Evolutionary conservation across 2,888 invertebrate genomes (phyloP).

Genomic region (Lymantria monacha): DNA sequence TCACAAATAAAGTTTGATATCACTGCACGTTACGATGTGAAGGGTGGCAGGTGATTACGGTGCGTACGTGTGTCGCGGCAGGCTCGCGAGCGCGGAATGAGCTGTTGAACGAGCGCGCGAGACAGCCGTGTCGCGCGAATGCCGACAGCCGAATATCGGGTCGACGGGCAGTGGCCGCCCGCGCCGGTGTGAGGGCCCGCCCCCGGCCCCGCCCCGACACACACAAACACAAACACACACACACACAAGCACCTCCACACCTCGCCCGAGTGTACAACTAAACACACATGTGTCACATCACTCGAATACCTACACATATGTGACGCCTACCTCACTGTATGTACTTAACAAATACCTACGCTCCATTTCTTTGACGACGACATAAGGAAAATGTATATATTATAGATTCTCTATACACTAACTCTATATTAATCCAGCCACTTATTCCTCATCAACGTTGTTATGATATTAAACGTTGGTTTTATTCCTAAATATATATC

Average conservation of each 20-base stretch:
- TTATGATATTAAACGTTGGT: too few relatives aligned
- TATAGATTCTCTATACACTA: too few relatives aligned
- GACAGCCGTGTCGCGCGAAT: slow-evolving; percentile 66
- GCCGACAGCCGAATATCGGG: slow-evolving; percentile 52
- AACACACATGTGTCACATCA: slow-evolving; percentile 66
- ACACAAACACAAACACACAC: slow-evolving; percentile 28
- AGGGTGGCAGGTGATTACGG: slow-evolving; percentile 42
- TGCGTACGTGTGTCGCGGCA: slow-evolving; percentile 63
- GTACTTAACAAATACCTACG: slow-evolving; percentile 68
- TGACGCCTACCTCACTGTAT: slow-evolving; percentile 74
- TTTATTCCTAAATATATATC: too few relatives aligned
- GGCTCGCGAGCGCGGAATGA: slow-evolving; percentile 63
- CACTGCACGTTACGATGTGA: slow-evolving; percentile 52
- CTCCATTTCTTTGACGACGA: slow-evolving; percentile 1
- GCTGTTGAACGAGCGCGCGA: slow-evolving; percentile 53
- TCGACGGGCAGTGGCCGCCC: slow-evolving; percentile 55
- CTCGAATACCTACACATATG: slow-evolving; percentile 69
- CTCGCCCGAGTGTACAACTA: slow-evolving; percentile 27
- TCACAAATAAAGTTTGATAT: slow-evolving; percentile 48
- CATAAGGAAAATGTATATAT: too few relatives aligned
- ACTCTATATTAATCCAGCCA: too few relatives aligned
- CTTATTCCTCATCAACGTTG: too few relatives aligned
- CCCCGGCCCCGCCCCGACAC: slow-evolving; percentile 61
- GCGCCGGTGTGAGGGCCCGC: slow-evolving; percentile 61
- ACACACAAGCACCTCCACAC: slow-evolving; percentile 24